Conservation (phyloP, 2,888 invertebrate species). For the Ectemnius cavifrons region DNA sequence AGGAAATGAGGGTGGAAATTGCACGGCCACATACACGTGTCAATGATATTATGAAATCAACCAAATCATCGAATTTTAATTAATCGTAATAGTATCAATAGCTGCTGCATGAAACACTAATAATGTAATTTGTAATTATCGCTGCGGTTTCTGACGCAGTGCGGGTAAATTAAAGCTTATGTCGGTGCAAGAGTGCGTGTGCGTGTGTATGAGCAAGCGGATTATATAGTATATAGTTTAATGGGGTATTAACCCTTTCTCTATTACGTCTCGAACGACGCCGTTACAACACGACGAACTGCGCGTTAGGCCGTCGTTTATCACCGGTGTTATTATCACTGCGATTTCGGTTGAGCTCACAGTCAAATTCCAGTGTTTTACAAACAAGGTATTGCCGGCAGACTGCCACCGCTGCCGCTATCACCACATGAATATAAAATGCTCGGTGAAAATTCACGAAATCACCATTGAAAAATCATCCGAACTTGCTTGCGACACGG, state of each 20-base stretch:
- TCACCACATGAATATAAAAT: too few species aligned
- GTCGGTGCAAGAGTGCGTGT: not conserved
- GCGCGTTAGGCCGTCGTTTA: not conserved
- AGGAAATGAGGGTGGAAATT: too few species aligned
- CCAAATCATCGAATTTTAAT: constrained; percentile 55
- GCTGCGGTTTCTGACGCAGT: constrained; percentile 35
- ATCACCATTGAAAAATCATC: constrained; percentile 24
- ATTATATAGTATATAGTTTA: constrained; percentile 14
- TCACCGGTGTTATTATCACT: not conserved
- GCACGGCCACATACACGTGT: not conserved
- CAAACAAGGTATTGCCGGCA: too few species aligned
- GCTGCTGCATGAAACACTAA: constrained; percentile 40
- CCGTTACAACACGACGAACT: not conserved
- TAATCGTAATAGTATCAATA: constrained; percentile 62
- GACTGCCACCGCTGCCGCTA: too few species aligned
- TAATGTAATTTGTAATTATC: constrained; percentile 52
- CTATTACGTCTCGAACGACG: constrained; percentile 19
- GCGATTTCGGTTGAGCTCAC: constrained; percentile 5
- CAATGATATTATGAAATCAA: constrained; percentile 9
- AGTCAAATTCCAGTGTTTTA: not conserved
- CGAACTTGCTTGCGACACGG: not conserved
- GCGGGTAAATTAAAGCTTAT: constrained; percentile 47
- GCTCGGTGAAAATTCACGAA: not conserved
- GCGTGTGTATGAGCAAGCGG: constrained; percentile 15
- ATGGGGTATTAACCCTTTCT: constrained; percentile 33